Evolutionary conservation across 2,888 invertebrate genomes (phyloP).

Genomic region (Caenorhabditis plicata): DNA sequence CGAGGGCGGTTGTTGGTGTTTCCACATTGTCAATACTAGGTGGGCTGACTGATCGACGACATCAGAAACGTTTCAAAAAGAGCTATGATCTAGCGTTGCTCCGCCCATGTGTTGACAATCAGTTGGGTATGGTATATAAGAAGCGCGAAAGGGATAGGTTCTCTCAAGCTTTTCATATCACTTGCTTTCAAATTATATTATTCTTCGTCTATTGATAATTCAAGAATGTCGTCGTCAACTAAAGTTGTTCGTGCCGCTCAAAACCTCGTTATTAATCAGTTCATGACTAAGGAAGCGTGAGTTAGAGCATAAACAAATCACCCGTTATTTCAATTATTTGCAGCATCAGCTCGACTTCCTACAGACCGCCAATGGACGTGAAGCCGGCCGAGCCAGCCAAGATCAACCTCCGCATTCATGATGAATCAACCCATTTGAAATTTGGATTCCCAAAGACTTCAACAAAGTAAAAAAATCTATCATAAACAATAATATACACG

Average conservation of each 20-base stretch:
- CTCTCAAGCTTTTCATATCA: too few species aligned
- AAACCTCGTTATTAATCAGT: slow-evolving; percentile 26
- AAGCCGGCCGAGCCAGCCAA: neutral
- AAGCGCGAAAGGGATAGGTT: too few species aligned
- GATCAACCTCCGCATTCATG: slow-evolving; percentile 21
- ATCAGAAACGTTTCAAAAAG: too few species aligned
- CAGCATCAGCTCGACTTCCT: slow-evolving; percentile 25
- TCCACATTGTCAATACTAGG: too few species aligned
- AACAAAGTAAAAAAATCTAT: too few species aligned
- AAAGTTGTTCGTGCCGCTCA: slow-evolving; percentile 26
- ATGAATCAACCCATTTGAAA: slow-evolving; percentile 24
- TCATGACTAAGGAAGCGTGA: slow-evolving; percentile 34
- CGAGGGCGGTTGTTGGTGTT: too few species aligned
- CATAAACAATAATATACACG: neutral
- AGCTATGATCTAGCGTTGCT: too few species aligned
- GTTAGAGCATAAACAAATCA: slow-evolving; percentile 1
- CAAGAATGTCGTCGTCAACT: slow-evolving; percentile 22
- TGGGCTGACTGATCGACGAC: too few species aligned
- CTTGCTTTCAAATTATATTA: too few species aligned
- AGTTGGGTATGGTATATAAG: too few species aligned
- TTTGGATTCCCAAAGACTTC: slow-evolving; percentile 26
- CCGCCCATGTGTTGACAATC: too few species aligned
- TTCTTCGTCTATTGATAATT: too few species aligned
- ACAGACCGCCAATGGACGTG: slow-evolving; percentile 11
- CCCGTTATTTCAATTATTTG: neutral